Evolutionary conservation across 2,888 invertebrate species (phyloP).

Genomic region (Latrodectus elegans): DNA sequence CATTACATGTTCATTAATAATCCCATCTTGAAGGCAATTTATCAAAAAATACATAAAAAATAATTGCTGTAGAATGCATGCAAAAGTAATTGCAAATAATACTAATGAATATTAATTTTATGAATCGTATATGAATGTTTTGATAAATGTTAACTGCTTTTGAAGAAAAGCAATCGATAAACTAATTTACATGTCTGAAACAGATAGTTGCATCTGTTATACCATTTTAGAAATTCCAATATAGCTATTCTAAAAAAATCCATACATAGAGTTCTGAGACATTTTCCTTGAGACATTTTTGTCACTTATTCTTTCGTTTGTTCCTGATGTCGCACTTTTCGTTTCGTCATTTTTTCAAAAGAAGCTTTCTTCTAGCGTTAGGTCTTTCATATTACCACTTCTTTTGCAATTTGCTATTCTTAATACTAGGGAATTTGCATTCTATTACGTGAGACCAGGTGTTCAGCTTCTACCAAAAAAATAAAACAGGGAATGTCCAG

Average conservation of each 20-base stretch:
- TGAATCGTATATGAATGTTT: too few relatives aligned
- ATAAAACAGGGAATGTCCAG: background rate
- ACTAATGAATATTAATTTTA: too few relatives aligned
- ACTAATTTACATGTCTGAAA: too few relatives aligned
- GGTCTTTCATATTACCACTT: slow-evolving; percentile 35
- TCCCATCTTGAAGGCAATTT: too few relatives aligned
- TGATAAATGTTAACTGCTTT: too few relatives aligned
- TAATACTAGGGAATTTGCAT: slow-evolving; percentile 51
- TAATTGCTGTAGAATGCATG: too few relatives aligned
- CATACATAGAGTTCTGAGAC: slow-evolving; percentile 20
- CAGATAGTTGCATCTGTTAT: slow-evolving; percentile 15
- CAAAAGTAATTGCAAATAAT: too few relatives aligned
- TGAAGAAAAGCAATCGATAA: too few relatives aligned
- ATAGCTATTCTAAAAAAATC: slow-evolving; percentile 13
- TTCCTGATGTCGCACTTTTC: slow-evolving; percentile 1
- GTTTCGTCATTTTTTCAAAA: background rate
- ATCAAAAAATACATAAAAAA: too few relatives aligned
- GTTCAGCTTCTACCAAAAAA: slow-evolving; percentile 18
- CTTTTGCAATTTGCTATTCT: slow-evolving; percentile 36
- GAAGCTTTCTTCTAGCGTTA: slow-evolving; percentile 4
- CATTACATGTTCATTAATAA: too few relatives aligned
- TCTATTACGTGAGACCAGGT: slow-evolving; percentile 48
- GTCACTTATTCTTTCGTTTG: slow-evolving; percentile 24
- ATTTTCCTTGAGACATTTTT: slow-evolving; percentile 26
- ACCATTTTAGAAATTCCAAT: slow-evolving; percentile 22